A percentile compares a stretch with the other conserved stretches of the same genome.
These are phyloP conservation scores for Lepisosteus osseus DNA, from an alignment of 2,113 vertebrate species.

Conservation along the genomic window DNA sequence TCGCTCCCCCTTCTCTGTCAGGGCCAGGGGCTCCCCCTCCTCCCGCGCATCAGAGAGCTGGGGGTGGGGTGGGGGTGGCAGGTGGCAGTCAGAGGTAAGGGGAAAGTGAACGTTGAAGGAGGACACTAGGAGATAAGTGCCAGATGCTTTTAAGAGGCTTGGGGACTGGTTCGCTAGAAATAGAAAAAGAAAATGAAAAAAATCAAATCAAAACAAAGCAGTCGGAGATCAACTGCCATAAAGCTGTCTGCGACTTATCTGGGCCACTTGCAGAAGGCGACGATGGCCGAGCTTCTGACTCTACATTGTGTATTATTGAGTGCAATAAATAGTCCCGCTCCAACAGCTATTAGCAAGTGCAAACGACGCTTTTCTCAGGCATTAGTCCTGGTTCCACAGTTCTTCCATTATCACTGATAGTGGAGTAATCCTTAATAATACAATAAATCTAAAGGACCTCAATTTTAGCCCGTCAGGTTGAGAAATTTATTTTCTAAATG, in stretches of 20 bases:
- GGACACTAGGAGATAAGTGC: neutral
- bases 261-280: slow-evolving; percentile 8
- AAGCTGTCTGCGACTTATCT: slow-evolving; percentile 3
- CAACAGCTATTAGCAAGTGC: slow-evolving; percentile 11
- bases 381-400: neutral
- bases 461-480: slow-evolving; percentile 17
- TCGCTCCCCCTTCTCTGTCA: too few relatives aligned
- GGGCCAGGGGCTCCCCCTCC: too few relatives aligned
- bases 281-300: neutral
- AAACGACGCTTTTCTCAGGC: neutral
- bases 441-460: slow-evolving; percentile 12
- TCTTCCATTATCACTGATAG: slow-evolving; percentile 23
- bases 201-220: too few relatives aligned
- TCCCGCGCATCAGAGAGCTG: too few relatives aligned
- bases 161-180: neutral
- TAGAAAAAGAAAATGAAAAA: neutral
- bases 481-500: neutral
- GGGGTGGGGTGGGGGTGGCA: too few relatives aligned
- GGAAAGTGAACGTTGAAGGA: neutral
- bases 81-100: neutral
- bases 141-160: slow-evolving; percentile 1
- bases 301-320: slow-evolving; percentile 16
- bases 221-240: neutral
- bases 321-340: slow-evolving; percentile 16
- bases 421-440: slow-evolving; percentile 10